Conservation (phyloP, 2,888 invertebrate genomes). For the Orthosia cruda region DNA sequence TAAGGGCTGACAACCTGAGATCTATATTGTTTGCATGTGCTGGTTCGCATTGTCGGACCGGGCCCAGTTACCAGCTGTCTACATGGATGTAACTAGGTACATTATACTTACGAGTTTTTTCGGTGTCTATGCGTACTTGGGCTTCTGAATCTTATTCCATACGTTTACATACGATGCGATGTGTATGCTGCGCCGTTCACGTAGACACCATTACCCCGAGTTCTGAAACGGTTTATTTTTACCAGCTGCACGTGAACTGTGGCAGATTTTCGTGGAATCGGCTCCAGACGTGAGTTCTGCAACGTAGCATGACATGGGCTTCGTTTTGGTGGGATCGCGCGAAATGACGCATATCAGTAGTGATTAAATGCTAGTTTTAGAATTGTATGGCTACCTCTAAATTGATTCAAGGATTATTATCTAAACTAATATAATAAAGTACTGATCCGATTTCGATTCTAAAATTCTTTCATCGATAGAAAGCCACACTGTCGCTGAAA, state of each 20-base stretch:
- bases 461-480: no score
- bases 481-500: no score
- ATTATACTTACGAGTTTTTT: no score
- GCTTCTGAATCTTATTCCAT: slow-evolving; percentile 15
- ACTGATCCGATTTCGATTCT: no score
- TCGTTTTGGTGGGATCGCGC: neutral
- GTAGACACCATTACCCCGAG: slow-evolving; percentile 40
- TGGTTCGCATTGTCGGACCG: no score
- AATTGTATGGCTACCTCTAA: neutral
- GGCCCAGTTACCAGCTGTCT: no score
- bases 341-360: slow-evolving; percentile 13
- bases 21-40: no score
- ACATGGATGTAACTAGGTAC: no score
- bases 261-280: slow-evolving; percentile 33
- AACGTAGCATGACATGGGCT: slow-evolving; percentile 14
- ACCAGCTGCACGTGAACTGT: slow-evolving; percentile 26
- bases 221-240: slow-evolving; percentile 41
- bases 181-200: slow-evolving; percentile 28
- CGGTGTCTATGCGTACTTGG: neutral
- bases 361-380: neutral
- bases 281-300: neutral
- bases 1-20: no score
- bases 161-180: no score
- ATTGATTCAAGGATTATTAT: no score
- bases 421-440: no score